Evolutionary conservation across 1,140 invertebrate genomes (phyloP).

Genomic region (Triops longicaudatus): DNA sequence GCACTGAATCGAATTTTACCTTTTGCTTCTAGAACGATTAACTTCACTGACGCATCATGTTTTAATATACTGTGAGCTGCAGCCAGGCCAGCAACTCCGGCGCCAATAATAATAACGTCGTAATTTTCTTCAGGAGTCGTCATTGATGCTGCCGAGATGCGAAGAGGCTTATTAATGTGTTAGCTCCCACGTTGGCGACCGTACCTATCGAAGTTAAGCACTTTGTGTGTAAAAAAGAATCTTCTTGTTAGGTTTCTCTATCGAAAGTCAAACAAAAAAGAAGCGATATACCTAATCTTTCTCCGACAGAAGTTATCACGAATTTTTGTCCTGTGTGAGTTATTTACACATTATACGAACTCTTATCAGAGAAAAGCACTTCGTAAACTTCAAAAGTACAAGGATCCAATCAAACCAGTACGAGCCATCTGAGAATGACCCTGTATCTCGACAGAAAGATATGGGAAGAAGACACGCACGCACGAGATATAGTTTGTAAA

Average conservation of each 20-base stretch:
- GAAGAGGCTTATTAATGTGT: neutral
- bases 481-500: no score
- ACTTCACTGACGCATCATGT: conserved; percentile 15
- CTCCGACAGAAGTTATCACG: neutral
- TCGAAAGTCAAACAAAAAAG: neutral
- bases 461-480: no score
- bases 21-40: conserved; percentile 27
- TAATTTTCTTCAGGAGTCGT: neutral
- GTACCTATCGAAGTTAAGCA: neutral
- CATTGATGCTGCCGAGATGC: neutral
- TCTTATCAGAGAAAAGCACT: neutral
- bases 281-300: neutral
- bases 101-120: conserved; percentile 27
- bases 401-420: no score
- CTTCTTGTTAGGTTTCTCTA: neutral
- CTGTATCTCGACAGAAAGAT: no score
- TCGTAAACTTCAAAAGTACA: no score
- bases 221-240: neutral
- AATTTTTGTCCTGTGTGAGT: neutral
- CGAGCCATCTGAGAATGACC: no score
- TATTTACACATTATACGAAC: neutral
- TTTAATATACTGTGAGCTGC: conserved; percentile 27
- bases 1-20: conserved; percentile 1
- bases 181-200: neutral
- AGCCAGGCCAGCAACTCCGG: conserved; percentile 25